Base-by-base conservation (phyloP, 2,888 invertebrate species). In the Beris morrisii region DNA sequence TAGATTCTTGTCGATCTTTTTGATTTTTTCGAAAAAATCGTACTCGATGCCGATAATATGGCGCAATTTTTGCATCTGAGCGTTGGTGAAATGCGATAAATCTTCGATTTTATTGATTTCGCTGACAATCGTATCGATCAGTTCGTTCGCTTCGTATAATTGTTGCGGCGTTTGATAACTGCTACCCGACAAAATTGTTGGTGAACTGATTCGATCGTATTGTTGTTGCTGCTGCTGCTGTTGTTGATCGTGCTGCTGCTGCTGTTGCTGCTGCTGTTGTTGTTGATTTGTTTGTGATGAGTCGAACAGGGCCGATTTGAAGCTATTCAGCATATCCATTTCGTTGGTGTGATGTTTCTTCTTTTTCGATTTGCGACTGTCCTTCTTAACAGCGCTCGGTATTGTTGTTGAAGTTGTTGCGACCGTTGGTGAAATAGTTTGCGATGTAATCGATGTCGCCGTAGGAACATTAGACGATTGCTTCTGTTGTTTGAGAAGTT, bases 291-390 rank as follows among this genome's bases (percentile, higher is more conserved):
- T 5, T 22, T 43, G 53, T 1, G 57, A 15, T 12, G 57, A 57
- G 9, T 50, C 57, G 12, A 50, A 52, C 1, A 79, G 71, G 3
- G 77, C 75, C 11, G 74, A 74, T 61, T 78, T 79, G 4, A 80
- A 72, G 70, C 77, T 78, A 59, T 78, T 79, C n/a, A 79, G 71
- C 73, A 79, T 75, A 55, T 80, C 79, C 79, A 79, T 79, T 73
- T 79, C 78, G 58, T 77, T 75, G 65, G 76, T 78, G 43, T 77
- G 74, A 55, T 79, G 77, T 32, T 78, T 77, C 15, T 79, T 79
- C 66, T 80, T 79, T 38, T 78, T 74, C n/a, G 75, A 73, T 43
- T 76, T 76, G 22, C 66, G 69, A 52, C 64, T 54, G 32, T 66
- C 70, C 43, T 76, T 78, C 7, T 5, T 9, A 7, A 5, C 7